These are phyloP conservation scores for Anableps anableps DNA, from an alignment of 2,797 vertebrate species.

Conservation along the genomic window DNA sequence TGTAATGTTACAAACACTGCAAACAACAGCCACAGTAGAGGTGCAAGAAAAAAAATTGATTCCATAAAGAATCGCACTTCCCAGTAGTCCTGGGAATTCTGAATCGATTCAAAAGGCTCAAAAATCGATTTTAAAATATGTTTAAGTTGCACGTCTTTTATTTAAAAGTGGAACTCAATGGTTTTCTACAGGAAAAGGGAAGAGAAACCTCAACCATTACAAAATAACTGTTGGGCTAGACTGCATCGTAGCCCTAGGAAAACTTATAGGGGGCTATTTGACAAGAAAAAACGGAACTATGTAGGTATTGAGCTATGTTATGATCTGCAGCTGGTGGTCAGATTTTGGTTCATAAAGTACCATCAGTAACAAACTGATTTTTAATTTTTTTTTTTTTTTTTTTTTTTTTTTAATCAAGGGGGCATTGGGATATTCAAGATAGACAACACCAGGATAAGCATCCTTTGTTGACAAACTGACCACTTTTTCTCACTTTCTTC, in stretches of 20 bases:
- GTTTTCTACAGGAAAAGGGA: neutral
- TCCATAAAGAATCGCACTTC: too few species aligned
- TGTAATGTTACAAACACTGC: conserved; percentile 1
- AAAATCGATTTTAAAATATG: too few species aligned
- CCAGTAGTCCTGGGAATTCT: too few species aligned
- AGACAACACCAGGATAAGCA: neutral
- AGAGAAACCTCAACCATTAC: neutral
- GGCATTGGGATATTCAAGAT: neutral
- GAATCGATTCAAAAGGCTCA: too few species aligned
- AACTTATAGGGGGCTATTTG: neutral
- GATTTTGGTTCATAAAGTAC: neutral
- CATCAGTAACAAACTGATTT: neutral
- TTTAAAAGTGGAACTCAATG: neutral
- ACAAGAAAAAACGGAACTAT: neutral
- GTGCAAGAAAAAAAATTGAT: too few species aligned
- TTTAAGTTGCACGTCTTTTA: too few species aligned
- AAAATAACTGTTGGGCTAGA: neutral
- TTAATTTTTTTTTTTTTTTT: too few species aligned
- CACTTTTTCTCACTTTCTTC: too few species aligned
- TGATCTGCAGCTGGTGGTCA: neutral
- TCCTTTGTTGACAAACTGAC: too few species aligned
- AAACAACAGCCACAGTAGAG: neutral
- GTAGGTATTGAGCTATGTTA: neutral
- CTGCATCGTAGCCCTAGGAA: neutral
- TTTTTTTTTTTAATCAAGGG: neutral